Conservation (phyloP, 2,113 vertebrate species). For the Tautogolabrus adspersus region DNA sequence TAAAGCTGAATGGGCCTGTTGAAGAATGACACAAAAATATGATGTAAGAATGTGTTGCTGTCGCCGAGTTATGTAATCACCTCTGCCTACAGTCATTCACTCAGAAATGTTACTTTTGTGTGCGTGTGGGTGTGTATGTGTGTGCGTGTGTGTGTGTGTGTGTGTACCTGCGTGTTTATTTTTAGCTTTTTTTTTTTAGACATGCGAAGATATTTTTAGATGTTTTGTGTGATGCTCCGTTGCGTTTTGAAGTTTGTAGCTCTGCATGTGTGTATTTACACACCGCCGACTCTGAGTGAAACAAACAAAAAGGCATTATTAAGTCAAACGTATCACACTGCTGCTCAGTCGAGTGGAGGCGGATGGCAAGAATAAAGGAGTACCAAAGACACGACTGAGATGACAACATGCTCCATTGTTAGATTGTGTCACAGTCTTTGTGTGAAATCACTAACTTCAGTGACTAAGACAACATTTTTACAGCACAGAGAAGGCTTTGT, state of each 20-base stretch:
- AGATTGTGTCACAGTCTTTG: not conserved
- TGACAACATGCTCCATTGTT: not conserved
- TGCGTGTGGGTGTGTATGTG: not conserved
- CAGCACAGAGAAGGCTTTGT: not conserved
- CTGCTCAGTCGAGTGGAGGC: not conserved
- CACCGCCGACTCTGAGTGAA: not conserved
- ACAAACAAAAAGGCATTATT: conserved; percentile 6
- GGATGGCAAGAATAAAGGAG: conserved; percentile 20
- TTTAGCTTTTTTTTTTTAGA: conserved; percentile 4
- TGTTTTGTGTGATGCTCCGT: not conserved
- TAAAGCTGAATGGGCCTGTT: conserved; percentile 47
- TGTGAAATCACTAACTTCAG: not conserved
- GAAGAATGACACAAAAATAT: conserved; percentile 67
- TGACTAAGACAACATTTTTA: not conserved
- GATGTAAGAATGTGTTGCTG: conserved; percentile 70
- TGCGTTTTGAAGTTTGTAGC: not conserved
- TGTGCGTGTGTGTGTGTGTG: conserved; percentile 10
- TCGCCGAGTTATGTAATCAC: conserved; percentile 66
- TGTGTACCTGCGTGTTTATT: conserved; percentile 20
- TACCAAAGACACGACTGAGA: not conserved
- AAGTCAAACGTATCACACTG: conserved; percentile 8
- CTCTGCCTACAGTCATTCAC: conserved; percentile 55
- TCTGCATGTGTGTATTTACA: not conserved
- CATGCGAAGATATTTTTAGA: conserved; percentile 32
- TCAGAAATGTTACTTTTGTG: conserved; percentile 20